A percentile compares a stretch with the other conserved stretches of the same genome.
Evolutionary conservation across 1,140 invertebrate species (phyloP).

Genomic region (Microplitis demolitor): DNA sequence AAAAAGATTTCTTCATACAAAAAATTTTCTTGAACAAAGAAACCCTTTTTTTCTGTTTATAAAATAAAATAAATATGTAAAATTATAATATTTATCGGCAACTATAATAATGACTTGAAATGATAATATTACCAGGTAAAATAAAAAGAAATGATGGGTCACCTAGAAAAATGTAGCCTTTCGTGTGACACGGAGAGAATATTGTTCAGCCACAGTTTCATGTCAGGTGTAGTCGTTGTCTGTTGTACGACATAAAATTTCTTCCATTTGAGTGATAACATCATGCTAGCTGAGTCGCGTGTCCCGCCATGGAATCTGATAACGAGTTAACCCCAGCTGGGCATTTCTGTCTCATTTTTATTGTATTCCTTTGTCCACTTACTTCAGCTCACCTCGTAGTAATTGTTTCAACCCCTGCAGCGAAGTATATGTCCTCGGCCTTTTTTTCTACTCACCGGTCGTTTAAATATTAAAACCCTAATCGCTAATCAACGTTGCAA

Average conservation of each 20-base stretch:
- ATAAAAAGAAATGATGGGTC: slow-evolving; percentile 3
- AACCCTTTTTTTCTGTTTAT: too few relatives aligned
- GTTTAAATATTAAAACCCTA: too few relatives aligned
- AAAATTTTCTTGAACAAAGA: too few relatives aligned
- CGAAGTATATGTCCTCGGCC: neutral
- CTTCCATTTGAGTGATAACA: slow-evolving; percentile 56
- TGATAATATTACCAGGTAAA: neutral
- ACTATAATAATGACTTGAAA: neutral
- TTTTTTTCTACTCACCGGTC: neutral
- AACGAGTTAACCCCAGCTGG: slow-evolving; percentile 42
- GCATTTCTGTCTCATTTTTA: slow-evolving; percentile 38
- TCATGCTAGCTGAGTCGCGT: slow-evolving; percentile 53
- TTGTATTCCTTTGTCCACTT: slow-evolving; percentile 28
- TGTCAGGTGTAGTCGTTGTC: slow-evolving; percentile 44
- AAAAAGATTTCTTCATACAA: too few relatives aligned
- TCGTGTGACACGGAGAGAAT: slow-evolving; percentile 18
- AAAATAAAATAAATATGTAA: too few relatives aligned
- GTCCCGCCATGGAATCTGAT: slow-evolving; percentile 57
- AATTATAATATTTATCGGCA: too few relatives aligned
- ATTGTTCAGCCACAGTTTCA: slow-evolving; percentile 17
- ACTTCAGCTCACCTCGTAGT: slow-evolving; percentile 17
- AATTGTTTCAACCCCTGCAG: slow-evolving; percentile 16
- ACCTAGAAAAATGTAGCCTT: slow-evolving; percentile 17
- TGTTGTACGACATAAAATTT: slow-evolving; percentile 57
- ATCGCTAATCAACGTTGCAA: too few relatives aligned